A percentile compares a stretch with the other conserved stretches of the same genome.
Evolutionary conservation across 1,140 invertebrate genomes (phyloP).

Genomic region (Tetraneura akinire): DNA sequence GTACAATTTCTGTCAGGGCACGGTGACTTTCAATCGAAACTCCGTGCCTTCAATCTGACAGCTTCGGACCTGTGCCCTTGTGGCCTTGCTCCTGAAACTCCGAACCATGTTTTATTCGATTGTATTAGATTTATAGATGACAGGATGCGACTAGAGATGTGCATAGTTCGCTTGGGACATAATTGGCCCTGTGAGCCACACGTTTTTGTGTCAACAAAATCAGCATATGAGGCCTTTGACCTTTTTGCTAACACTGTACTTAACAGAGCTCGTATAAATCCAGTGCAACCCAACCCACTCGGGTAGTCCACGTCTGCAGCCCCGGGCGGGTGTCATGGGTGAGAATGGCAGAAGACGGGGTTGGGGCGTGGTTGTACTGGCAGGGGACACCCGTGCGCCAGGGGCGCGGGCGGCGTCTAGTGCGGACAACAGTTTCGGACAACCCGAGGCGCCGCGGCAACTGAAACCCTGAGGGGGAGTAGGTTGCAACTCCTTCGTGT

Average conservation of each 20-base stretch:
- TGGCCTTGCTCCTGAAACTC: background rate
- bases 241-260: background rate
- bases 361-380: background rate
- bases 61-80: background rate
- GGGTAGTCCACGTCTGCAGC: background rate
- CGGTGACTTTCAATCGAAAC: background rate
- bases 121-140: too few species aligned
- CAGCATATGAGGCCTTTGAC: too few species aligned
- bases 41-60: background rate
- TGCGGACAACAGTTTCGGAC: background rate
- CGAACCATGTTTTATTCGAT: too few species aligned
- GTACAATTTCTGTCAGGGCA: background rate
- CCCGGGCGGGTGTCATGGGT: background rate
- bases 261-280: too few species aligned
- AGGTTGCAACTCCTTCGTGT: too few species aligned
- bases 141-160: too few species aligned
- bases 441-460: background rate
- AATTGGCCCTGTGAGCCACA: too few species aligned
- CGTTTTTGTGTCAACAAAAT: too few species aligned
- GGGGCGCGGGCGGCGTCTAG: background rate
- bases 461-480: too few species aligned
- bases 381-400: background rate
- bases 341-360: background rate
- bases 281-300: too few species aligned
- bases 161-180: too few species aligned